phyloP scores from a whole-genome alignment of 1,140 invertebrate species.

The Cepaea nemoralis region DNA sequence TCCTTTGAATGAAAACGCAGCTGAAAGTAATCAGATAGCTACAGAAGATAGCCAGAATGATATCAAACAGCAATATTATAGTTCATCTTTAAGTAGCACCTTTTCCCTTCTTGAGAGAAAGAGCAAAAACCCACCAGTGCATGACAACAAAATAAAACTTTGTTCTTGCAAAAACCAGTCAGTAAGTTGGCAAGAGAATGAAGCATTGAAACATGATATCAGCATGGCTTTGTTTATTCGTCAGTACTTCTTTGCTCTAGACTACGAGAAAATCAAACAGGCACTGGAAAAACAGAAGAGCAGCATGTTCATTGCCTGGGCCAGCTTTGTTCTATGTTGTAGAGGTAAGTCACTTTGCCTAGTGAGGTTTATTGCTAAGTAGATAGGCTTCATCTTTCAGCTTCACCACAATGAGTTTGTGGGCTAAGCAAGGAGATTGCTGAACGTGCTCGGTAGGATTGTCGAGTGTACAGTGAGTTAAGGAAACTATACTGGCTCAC shows the following conservation, averaged over 20 bases:
- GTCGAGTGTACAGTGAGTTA: too few relatives aligned
- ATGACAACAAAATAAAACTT: neutral
- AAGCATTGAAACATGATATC: neutral
- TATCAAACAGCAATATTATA: neutral
- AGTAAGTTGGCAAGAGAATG: neutral
- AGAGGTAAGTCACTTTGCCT: slow-evolving; percentile 21
- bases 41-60: neutral
- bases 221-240: slow-evolving; percentile 31
- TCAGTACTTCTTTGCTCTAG: slow-evolving; percentile 24
- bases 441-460: too few relatives aligned
- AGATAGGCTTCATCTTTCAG: too few relatives aligned
- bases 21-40: neutral
- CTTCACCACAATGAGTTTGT: too few relatives aligned
- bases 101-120: neutral
- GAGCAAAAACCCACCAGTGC: neutral
- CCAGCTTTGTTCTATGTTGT: neutral
- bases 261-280: slow-evolving; percentile 26
- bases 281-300: neutral
- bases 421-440: too few relatives aligned
- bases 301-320: slow-evolving; percentile 16
- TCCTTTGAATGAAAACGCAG: neutral
- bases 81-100: neutral
- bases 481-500: too few relatives aligned
- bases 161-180: neutral
- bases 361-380: too few relatives aligned